phyloP scores from a whole-genome alignment of 2,797 vertebrate genomes.

The Mus minutoides region DNA sequence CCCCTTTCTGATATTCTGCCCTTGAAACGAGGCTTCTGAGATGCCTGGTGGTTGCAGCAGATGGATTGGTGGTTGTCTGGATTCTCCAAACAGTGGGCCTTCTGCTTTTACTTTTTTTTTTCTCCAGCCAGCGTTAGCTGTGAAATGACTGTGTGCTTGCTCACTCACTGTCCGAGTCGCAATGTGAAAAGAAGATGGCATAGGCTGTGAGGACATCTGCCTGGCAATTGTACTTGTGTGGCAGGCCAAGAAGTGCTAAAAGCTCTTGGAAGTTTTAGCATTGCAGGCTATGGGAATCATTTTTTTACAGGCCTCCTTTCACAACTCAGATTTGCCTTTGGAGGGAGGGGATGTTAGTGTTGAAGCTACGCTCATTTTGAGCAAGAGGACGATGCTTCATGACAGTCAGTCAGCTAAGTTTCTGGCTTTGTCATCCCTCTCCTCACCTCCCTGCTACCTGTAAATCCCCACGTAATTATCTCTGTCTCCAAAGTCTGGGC shows the following conservation, averaged over 20 bases:
- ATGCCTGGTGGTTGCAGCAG: slow-evolving; percentile 45
- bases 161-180: neutral
- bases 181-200: slow-evolving; percentile 39
- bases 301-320: slow-evolving; percentile 57
- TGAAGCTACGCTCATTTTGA: slow-evolving; percentile 8
- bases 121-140: slow-evolving; percentile 11
- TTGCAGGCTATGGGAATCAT: slow-evolving; percentile 47
- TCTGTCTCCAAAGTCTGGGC: slow-evolving; percentile 67
- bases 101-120: slow-evolving; percentile 33
- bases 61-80: slow-evolving; percentile 56
- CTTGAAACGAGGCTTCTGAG: slow-evolving; percentile 62
- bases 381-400: neutral
- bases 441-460: slow-evolving; percentile 49
- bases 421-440: slow-evolving; percentile 42
- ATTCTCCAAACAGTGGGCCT: slow-evolving; percentile 48
- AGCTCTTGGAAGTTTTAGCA: neutral
- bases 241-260: slow-evolving; percentile 11
- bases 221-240: neutral
- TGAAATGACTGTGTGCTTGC: slow-evolving; percentile 13
- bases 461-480: slow-evolving; percentile 81
- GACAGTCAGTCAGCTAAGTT: slow-evolving; percentile 30
- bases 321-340: neutral
- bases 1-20: slow-evolving; percentile 62
- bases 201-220: neutral
- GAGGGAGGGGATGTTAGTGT: neutral